Base-by-base conservation (phyloP, 2,113 vertebrate genomes). In the Boulengeromyrus knoepffleri region DNA sequence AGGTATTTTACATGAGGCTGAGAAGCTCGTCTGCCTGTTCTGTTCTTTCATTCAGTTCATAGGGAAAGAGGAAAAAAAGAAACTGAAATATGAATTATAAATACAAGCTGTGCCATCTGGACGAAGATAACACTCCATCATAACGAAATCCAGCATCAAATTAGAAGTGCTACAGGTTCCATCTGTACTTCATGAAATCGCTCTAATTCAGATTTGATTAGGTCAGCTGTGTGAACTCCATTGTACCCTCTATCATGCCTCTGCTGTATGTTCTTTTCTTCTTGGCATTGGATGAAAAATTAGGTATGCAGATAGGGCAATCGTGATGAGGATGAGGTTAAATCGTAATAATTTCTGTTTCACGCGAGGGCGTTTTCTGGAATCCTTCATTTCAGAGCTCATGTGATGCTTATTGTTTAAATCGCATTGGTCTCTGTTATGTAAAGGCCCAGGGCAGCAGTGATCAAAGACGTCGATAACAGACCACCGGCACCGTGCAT, bases 171-270 rank as follows among this genome's bases (percentile, higher is more conserved):
- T 94, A 93, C 93, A 91, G 93, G 92, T 95, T 95, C 95, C 95
- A 95, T 95, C 95, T 95, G 95, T 92, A 95, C 93, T 94, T 93
- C 88, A 92, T 93, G 94, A 94, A 91, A 95, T 95, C 94, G 93
- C 93, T 95, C 94, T 94, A 91, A 93, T 94, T 95, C 91, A 93
- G 93, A 94, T 95, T 95, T 94, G 93, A 95, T 95, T 95, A 94
- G 94, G 93, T 95, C 94, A 91, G 93, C 92, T 90, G 31, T 92
- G 90, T 91, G 90, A 92, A 92, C 92, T 88, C 91, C 92, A 93
- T 94, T 95, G 90, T 93, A 92, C 91, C 92, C 90, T 92, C 93
- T 94, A 95, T 95, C 94, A 94, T 92, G 92, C 92, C 92, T 93
- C 92, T 93, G 93, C 93, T 90, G 89, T 91, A 93, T 90, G 84